Base-by-base conservation (phyloP, 2,888 invertebrate species). In the Micropterix aruncella region DNA sequence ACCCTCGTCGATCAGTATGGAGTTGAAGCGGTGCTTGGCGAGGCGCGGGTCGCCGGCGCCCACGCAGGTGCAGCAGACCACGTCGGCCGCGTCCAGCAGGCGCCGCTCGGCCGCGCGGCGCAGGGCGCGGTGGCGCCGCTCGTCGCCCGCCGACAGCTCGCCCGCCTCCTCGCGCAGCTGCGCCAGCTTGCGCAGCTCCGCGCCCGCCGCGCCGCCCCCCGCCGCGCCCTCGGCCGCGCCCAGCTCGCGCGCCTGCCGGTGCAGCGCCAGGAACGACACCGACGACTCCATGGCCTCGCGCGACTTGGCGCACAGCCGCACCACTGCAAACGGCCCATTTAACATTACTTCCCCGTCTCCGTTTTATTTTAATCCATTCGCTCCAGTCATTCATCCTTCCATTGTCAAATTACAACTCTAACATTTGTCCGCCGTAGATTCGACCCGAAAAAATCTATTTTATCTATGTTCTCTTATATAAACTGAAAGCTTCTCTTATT, bases 21-120 rank as follows among this genome's bases (percentile, higher is more conserved):
- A 93, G 51, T 92, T 87, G 69, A 97, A 97, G 57, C 95, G 90
- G 59, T 97, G 80, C 44, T 92, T 77, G 2, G 85, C 81, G n/a
- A 99, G 70, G 16, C 99, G 72, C 0, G 92, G 90, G 66, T 99
- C 99, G 0, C 99, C 99, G 0, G 99, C 96, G 9, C 96, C 96
- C 0, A 99, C 97, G 61, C 99, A 99, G 0, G 99, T 99, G 59
- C 96, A 96, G 58, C 97, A 97, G 44, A 99, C 94, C 0, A 99
- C 99, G 63, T 99, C 99, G 1, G 99, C 99, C 0, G 94, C 92
- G 61, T 92, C 92, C 2, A 93, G 62, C 9, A 97, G 68, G 52
- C 94, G 86, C 44, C 89, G 80, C 59, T 97, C 97, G 5, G 93
- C 86, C 18, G 86, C 80, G 55, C 93, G 88, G 52, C 95, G 92